Conservation (phyloP, 1,140 invertebrate species). For the Microplitis demolitor region DNA sequence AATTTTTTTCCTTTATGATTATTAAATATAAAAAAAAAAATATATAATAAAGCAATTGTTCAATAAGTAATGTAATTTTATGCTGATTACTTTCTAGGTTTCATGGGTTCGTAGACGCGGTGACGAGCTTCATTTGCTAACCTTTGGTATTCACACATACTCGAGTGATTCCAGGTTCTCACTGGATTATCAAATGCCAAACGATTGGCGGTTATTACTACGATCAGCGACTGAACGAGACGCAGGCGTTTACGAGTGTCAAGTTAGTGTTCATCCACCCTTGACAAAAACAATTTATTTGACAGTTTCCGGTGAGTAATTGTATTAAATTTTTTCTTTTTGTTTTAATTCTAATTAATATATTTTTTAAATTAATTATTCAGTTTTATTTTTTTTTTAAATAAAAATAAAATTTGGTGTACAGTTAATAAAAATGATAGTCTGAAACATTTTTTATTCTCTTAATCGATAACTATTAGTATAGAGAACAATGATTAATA, state of each 20-base stretch:
- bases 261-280: conserved; percentile 79
- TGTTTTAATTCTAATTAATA: no score
- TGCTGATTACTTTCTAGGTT: conserved; percentile 62
- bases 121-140: conserved; percentile 75
- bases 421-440: background rate
- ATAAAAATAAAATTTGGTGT: no score
- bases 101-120: conserved; percentile 78
- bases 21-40: conserved; percentile 7
- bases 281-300: conserved; percentile 74
- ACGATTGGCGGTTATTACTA: conserved; percentile 78
- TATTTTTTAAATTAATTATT: no score
- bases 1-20: no score
- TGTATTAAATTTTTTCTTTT: no score
- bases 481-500: no score
- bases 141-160: conserved; percentile 78
- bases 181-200: conserved; percentile 74
- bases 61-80: background rate
- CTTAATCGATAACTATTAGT: no score
- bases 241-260: conserved; percentile 79
- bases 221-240: conserved; percentile 76
- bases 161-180: conserved; percentile 79
- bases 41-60: background rate
- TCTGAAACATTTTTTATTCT: no score
- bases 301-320: conserved; percentile 77
- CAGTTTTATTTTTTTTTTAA: no score